Evolutionary conservation across 2,888 invertebrate species (phyloP).

Genomic region (Oxytorus armatus): DNA sequence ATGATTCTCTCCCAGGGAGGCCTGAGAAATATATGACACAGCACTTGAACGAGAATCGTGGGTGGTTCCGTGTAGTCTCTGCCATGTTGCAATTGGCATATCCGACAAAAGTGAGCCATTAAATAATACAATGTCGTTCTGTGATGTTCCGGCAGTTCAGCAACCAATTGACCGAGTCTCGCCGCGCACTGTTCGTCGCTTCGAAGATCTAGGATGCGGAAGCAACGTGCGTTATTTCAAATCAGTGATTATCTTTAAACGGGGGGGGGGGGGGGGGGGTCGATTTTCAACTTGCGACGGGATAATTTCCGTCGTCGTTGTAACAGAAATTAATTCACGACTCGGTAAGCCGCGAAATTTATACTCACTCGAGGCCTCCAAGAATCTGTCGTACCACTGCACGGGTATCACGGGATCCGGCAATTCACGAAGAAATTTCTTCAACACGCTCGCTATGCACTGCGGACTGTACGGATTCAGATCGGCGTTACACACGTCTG

Average conservation of each 20-base stretch:
- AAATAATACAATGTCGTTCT: slow-evolving; percentile 87
- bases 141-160: slow-evolving; percentile 88
- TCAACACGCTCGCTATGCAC: slow-evolving; percentile 87
- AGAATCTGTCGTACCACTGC: slow-evolving; percentile 89
- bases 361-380: slow-evolving; percentile 86
- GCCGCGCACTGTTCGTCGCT: slow-evolving; percentile 87
- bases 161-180: slow-evolving; percentile 85
- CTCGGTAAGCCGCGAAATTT: no score
- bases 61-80: slow-evolving; percentile 88
- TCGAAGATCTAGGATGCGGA: slow-evolving; percentile 83
- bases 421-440: slow-evolving; percentile 90
- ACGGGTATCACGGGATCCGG: slow-evolving; percentile 92
- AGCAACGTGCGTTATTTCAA: no score
- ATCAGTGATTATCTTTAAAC: no score
- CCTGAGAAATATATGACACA: slow-evolving; percentile 90
- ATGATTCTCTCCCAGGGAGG: slow-evolving; percentile 92
- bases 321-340: not conserved
- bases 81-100: slow-evolving; percentile 88
- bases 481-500: slow-evolving; percentile 84
- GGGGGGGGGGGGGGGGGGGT: no score
- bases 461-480: slow-evolving; percentile 85
- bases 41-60: slow-evolving; percentile 88
- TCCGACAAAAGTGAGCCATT: slow-evolving; percentile 90
- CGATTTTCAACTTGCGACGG: no score
- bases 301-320: not conserved